Evolutionary conservation across 2,113 vertebrate genomes (phyloP).

Genomic region (Notothenia coriiceps): DNA sequence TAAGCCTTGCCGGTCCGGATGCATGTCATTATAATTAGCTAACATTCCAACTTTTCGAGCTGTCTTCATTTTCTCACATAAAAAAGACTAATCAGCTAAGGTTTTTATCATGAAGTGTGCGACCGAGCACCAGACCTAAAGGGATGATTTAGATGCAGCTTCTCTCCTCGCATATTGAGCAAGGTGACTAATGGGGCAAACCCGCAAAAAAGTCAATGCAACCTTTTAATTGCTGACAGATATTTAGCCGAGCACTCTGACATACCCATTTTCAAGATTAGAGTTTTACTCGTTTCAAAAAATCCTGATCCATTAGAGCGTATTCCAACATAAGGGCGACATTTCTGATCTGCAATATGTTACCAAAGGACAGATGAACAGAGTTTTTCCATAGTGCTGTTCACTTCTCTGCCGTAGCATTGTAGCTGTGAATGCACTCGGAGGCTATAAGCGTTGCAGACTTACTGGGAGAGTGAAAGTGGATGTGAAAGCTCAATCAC

Average conservation of each 20-base stretch:
- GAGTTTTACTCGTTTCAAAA: constrained; percentile 30
- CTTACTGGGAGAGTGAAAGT: constrained; percentile 74
- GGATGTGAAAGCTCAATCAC: constrained; percentile 84
- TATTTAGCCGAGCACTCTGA: constrained; percentile 17
- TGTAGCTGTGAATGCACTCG: constrained; percentile 52
- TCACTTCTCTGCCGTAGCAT: constrained; percentile 27
- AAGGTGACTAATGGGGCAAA: constrained; percentile 59
- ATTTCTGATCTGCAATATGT: constrained; percentile 18
- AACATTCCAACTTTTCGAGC: constrained; percentile 32
- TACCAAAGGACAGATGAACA: constrained; percentile 13
- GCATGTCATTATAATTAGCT: constrained; percentile 60
- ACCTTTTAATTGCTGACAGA: constrained; percentile 66
- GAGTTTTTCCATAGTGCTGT: constrained; percentile 43
- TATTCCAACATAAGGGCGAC: constrained; percentile 1
- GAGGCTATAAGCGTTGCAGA: constrained; percentile 62
- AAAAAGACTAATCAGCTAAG: constrained; percentile 47
- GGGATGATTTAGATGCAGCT: constrained; percentile 57
- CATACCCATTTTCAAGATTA: constrained; percentile 27
- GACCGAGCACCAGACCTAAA: constrained; percentile 42
- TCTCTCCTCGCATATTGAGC: constrained; percentile 49
- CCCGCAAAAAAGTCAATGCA: constrained; percentile 58
- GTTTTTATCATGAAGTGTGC: constrained; percentile 55
- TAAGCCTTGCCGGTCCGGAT: constrained; percentile 29
- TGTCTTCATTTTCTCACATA: constrained; percentile 43
- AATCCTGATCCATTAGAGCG: constrained; percentile 36